A percentile compares a stretch with the other conserved stretches of the same genome.
Evolutionary conservation across 2,113 vertebrate species (phyloP).

Genomic region (Brienomyrus brachyistius): DNA sequence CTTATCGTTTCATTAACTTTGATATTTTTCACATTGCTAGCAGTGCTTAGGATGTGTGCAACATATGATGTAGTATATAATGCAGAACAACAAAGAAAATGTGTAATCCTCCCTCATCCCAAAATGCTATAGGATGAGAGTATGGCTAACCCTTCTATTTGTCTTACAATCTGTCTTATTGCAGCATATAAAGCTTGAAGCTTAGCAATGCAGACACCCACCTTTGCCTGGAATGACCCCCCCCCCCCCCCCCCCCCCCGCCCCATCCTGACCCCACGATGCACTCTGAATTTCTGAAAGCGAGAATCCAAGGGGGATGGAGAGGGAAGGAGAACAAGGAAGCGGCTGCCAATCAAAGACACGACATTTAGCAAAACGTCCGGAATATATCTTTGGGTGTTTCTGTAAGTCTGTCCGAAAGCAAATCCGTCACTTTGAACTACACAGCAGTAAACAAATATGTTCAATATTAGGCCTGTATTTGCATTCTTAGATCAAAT

Average conservation of each 20-base stretch:
- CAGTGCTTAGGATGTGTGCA: neutral
- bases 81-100: neutral
- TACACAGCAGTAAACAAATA: neutral
- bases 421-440: neutral
- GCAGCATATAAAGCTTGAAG: neutral
- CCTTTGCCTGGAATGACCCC: neutral
- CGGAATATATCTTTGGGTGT: neutral
- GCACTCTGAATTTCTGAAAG: neutral
- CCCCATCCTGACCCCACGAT: neutral
- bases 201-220: neutral
- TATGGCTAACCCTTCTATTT: neutral
- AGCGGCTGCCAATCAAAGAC: neutral
- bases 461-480: neutral
- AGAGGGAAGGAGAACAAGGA: neutral
- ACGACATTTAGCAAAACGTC: neutral
- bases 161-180: neutral
- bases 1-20: neutral
- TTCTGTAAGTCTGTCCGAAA: neutral
- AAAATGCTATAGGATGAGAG: neutral
- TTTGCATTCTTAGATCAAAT: neutral
- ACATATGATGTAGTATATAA: neutral
- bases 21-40: neutral
- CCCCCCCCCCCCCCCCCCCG: neutral
- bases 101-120: neutral
- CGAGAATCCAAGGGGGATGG: neutral